These are phyloP conservation scores for Propithecus coquereli DNA, from an alignment of 2,113 vertebrate genomes.

Conservation along the genomic window DNA sequence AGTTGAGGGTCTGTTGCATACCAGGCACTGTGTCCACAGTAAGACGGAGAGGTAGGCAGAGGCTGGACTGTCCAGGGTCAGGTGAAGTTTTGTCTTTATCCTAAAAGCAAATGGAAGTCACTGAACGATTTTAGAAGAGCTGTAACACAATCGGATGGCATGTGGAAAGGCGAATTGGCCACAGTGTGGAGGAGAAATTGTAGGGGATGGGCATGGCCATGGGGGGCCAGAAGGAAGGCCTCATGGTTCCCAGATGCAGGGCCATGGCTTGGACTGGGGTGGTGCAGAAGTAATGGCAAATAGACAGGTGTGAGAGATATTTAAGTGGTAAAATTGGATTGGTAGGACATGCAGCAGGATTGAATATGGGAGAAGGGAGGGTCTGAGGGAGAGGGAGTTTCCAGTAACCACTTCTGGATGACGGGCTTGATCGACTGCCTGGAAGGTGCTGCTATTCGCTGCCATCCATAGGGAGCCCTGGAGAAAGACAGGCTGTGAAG, in stretches of 20 bases:
- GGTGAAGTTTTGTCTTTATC: not conserved
- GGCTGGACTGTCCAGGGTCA: not conserved
- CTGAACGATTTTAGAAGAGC: not conserved
- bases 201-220: accelerated
- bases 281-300: not conserved
- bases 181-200: not conserved
- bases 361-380: not conserved
- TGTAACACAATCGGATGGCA: not conserved
- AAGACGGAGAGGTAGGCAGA: not conserved
- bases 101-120: not conserved
- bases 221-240: not conserved
- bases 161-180: not conserved
- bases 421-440: not conserved
- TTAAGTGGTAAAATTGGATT: not conserved
- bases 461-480: not conserved
- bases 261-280: not conserved
- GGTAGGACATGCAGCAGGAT: not conserved
- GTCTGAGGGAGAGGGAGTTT: not conserved
- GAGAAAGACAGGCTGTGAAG: not conserved
- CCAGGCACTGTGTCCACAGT: not conserved
- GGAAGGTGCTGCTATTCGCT: not conserved
- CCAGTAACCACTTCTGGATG: not conserved
- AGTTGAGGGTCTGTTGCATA: not conserved
- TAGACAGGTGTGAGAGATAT: not conserved
- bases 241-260: not conserved